Base-by-base conservation (phyloP, 2,888 invertebrate genomes). In the Spisula solida region DNA sequence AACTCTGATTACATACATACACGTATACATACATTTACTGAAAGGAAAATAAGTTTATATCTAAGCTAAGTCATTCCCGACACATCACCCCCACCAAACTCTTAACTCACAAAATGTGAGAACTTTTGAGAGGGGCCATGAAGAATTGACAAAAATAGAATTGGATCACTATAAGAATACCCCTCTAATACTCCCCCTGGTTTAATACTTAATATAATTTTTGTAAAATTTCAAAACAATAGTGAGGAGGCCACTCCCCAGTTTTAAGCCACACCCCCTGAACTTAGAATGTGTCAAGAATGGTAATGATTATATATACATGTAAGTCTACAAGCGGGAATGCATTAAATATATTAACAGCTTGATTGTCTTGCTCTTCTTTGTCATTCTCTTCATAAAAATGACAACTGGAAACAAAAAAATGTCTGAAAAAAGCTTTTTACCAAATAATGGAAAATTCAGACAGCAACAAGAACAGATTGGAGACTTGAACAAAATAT, bases 321-420 rank as follows among this genome's bases (percentile, higher is more conserved):
- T 75, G 25, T 66, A 31, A 75, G 8, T 75, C 75, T 75, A 75
- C 34, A 75, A 75, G 75, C 75, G 34, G n/a, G 60, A 75, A 75
- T 75, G 75, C 75, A 75, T 75, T 18, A 31, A 75, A 34, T 75
- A 75, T 31, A 75, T 75, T 25, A 75, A 75, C 75, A 75, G 34
- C 75, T 75, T 75, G 75, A 31, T 31, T 34, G 75, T 75, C 31
- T 75, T 75, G 29, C 16, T 75, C 75, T 12, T 75, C 75, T 6
- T 14, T 31, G n/a, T 75, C 75, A 75, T 75, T 75, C 75, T 34
- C 34, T 75, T 34, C 75, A 34, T 31, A 75, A 34, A 82, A 55
- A 82, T 20, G 56, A 60, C 51, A 82, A 83, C 83, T 83, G 83
- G 75, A 83, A 83, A 83, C 83, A 83, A 83, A 83, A 66, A 56